Evolutionary conservation across 2,888 invertebrate genomes (phyloP).

Genomic region (Priocnemis perturbator): DNA sequence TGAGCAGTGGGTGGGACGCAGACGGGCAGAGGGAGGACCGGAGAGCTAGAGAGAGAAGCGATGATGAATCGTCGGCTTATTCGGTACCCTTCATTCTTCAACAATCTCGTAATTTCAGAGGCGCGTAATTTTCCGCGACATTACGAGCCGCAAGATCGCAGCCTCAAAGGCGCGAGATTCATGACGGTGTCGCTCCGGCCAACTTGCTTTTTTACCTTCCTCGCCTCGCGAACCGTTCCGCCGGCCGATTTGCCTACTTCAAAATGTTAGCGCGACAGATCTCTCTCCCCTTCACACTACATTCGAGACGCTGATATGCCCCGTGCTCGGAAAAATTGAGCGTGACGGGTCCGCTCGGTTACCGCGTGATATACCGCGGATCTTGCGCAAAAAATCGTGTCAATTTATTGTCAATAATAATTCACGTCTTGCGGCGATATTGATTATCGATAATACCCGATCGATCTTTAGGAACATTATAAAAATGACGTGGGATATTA

Average conservation of each 20-base stretch:
- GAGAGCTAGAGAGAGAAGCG: constrained; percentile 7
- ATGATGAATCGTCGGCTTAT: constrained; percentile 41
- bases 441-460: not conserved
- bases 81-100: constrained; percentile 28
- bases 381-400: not conserved
- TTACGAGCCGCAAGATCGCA: constrained; percentile 42
- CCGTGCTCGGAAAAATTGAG: not conserved
- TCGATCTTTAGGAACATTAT: constrained; percentile 3
- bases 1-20: constrained; percentile 3
- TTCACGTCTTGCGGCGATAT: too few relatives aligned
- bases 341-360: not conserved
- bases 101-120: constrained; percentile 41
- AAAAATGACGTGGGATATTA: not conserved
- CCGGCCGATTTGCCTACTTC: constrained; percentile 2
- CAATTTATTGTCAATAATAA: constrained; percentile 7
- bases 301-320: not conserved
- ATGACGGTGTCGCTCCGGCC: constrained; percentile 18
- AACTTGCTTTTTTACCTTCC: not conserved
- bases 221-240: constrained; percentile 12
- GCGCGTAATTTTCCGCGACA: constrained; percentile 41
- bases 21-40: not conserved
- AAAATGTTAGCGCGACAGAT: not conserved
- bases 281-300: not conserved
- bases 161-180: constrained; percentile 36
- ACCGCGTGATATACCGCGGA: not conserved